phyloP scores from a whole-genome alignment of 2,888 invertebrate species.

The Proisotoma minuta region DNA sequence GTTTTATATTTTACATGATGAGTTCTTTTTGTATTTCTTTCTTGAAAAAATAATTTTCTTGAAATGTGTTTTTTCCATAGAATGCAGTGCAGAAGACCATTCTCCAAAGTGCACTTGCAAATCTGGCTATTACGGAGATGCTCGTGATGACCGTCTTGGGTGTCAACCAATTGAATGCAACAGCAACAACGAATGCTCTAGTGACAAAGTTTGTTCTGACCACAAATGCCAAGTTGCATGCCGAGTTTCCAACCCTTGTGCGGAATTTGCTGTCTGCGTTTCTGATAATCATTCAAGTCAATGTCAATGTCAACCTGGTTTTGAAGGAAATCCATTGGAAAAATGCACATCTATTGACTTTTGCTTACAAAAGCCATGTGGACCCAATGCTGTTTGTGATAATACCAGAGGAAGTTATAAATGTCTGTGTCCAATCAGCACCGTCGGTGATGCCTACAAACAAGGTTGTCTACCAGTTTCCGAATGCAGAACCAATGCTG shows the following conservation, averaged over 20 bases:
- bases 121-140: constrained; percentile 69
- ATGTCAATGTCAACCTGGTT: constrained; percentile 83
- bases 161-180: constrained; percentile 77
- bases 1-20: not conserved
- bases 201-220: constrained; percentile 76
- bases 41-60: not conserved
- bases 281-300: constrained; percentile 73
- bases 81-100: constrained; percentile 70
- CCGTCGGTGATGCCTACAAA: constrained; percentile 76
- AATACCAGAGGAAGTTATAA: constrained; percentile 74
- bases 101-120: constrained; percentile 72
- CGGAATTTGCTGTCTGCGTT: constrained; percentile 77
- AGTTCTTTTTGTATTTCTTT: not conserved
- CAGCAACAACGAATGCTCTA: constrained; percentile 65
- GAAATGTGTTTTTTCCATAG: constrained; percentile 47
- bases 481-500: constrained; percentile 71
- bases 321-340: constrained; percentile 66
- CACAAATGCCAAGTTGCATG: constrained; percentile 83
- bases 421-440: constrained; percentile 71
- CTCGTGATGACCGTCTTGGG: constrained; percentile 68
- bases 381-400: constrained; percentile 70
- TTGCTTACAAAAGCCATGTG: constrained; percentile 73
- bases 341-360: constrained; percentile 73
- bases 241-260: constrained; percentile 74
- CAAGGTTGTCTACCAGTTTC: constrained; percentile 76